A percentile compares a stretch with the other conserved stretches of the same genome.
Conservation (phyloP, 2,113 vertebrate genomes). For the Aptenodytes patagonicus region DNA sequence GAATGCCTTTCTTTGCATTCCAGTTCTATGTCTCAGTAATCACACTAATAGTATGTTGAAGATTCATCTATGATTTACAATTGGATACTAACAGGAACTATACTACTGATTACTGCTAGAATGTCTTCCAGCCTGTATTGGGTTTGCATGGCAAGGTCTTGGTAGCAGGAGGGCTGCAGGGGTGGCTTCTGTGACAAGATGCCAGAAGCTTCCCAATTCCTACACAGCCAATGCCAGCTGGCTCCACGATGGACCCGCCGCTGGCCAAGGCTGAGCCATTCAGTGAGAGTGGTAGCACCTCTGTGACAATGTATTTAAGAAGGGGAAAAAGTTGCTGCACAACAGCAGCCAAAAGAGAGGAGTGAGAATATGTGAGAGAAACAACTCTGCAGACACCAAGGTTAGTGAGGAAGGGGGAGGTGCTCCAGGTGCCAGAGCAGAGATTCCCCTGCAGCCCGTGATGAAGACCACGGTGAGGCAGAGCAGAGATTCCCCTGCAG, state of each 20-base stretch:
- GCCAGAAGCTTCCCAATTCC: neutral
- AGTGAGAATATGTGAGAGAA: neutral
- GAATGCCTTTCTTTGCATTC: neutral
- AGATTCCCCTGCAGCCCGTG: fast-evolving
- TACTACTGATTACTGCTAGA: neutral
- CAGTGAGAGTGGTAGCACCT: fast-evolving
- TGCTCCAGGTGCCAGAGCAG: fast-evolving
- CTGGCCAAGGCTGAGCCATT: neutral
- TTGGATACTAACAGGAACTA: neutral
- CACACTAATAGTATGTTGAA: neutral
- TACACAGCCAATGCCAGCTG: neutral
- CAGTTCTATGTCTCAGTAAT: neutral
- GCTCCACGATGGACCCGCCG: fast-evolving
- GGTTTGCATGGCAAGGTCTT: neutral
- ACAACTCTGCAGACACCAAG: neutral
- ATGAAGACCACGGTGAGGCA: too few species aligned
- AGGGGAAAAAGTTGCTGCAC: fast-evolving
- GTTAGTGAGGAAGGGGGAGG: neutral
- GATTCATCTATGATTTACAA: neutral
- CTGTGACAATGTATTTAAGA: neutral
- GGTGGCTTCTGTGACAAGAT: neutral
- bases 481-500: neutral
- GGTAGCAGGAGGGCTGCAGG: too few species aligned
- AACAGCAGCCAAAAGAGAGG: neutral
- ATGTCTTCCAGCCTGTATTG: neutral